Base-by-base conservation (phyloP, 2,113 vertebrate genomes). In the Protobothrops mucrosquamatus region DNA sequence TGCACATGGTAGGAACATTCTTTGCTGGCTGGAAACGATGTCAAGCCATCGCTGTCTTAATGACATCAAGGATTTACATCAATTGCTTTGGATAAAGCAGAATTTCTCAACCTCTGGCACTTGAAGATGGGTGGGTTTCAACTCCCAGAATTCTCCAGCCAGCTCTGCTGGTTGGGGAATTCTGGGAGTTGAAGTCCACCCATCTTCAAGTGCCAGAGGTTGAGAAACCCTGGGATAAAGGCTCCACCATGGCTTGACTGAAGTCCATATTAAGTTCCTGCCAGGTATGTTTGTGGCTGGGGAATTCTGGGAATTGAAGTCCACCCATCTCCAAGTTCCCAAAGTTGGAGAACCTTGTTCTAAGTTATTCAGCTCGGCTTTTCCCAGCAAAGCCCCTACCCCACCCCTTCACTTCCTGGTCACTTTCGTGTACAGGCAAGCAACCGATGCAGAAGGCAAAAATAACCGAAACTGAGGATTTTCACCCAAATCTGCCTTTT, bases 371-470 rank as follows among this genome's bases (percentile, higher is more conserved):
- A 81, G 18, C 6, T 81, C 0, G 1, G 6, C 69, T 81, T 39
- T 81, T 43, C 1, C 34, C 74, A 81, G 6, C 69, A 3, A 59
- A 54, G 4, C 18, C 20, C 9, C n/a, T 4, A 1, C 2, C 48
- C 1, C 12, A 26, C 1, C 0, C 48, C 24, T 87, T 46, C 43
- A 5, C 46, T 48, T 46, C 34, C 39, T 0, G 34, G 6, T 1
- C 18, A 12, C 26, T 9, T 43, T 6, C 4, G 0, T 7, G 6
- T 29, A 4, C 4, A 23, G 55, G 8, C 23, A 15, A 56, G n/a
- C 69, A 26, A 4, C 9, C 4, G 3, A 46, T 18, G 51, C 22
- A 15, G 48, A 54, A 34, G 24, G 69, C 2, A 11, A 29, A 20
- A 18, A 46, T 6, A 7, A 48, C 56, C 14, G 5, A 46, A 74